Percentiles rank a stretch among this genome's conserved stretches.
Conservation (phyloP, 2,113 vertebrate genomes). For the Ictalurus furcatus region DNA sequence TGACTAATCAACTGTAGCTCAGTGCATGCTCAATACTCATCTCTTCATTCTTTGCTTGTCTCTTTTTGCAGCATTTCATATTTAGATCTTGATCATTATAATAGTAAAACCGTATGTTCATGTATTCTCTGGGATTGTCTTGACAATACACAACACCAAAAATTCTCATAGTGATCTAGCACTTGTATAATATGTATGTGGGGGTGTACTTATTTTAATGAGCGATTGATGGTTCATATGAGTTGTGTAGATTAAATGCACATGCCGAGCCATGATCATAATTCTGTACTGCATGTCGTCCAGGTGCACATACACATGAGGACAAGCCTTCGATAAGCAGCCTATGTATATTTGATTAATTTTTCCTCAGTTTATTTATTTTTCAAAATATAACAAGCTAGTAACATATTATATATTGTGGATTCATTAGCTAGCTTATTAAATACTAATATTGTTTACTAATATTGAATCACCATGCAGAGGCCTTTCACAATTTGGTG, state of each 20-base stretch:
- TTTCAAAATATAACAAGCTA: neutral
- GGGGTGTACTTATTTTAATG: constrained; percentile 1
- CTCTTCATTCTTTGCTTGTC: neutral
- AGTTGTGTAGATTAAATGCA: neutral
- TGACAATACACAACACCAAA: neutral
- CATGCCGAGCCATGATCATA: neutral
- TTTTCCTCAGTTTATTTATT: neutral
- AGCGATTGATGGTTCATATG: constrained; percentile 3
- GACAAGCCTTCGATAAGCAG: neutral
- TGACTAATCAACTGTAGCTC: neutral
- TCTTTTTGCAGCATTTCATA: neutral
- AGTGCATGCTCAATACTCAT: neutral
- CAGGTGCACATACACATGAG: neutral
- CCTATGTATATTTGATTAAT: neutral
- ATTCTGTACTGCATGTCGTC: neutral
- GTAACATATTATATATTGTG: neutral
- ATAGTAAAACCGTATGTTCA: neutral
- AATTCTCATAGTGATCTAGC: neutral
- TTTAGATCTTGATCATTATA: neutral
- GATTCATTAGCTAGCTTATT: neutral
- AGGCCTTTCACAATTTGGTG: neutral
- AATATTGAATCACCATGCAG: neutral
- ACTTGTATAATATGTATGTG: constrained; percentile 11
- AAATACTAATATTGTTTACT: neutral
- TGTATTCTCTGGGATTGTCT: neutral